Evolutionary conservation across 2,113 vertebrate species (phyloP).

Genomic region (Rhinogobius similis): DNA sequence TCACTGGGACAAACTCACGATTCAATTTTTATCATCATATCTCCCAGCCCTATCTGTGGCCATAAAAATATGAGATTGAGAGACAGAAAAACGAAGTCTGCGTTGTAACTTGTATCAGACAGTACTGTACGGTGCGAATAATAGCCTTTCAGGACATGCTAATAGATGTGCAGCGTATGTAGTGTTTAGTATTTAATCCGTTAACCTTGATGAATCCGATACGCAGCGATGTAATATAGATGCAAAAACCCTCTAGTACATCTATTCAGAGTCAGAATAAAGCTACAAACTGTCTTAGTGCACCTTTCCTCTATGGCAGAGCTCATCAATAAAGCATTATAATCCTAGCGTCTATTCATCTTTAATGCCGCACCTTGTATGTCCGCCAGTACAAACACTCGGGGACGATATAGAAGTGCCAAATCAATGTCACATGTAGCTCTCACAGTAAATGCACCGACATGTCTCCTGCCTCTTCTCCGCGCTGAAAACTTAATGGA

Average conservation of each 20-base stretch:
- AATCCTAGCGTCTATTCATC: slow-evolving; percentile 41
- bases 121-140: neutral
- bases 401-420: slow-evolving; percentile 14
- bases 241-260: neutral
- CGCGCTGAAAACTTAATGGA: slow-evolving; percentile 2
- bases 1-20: too few relatives aligned
- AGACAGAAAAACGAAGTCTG: neutral
- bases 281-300: slow-evolving; percentile 8
- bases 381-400: slow-evolving; percentile 14
- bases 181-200: neutral
- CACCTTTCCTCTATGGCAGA: slow-evolving; percentile 15
- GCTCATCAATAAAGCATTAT: slow-evolving; percentile 54
- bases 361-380: slow-evolving; percentile 32
- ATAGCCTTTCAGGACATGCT: neutral
- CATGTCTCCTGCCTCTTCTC: slow-evolving; percentile 15
- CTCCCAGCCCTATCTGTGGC: too few relatives aligned
- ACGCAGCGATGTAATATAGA: too few relatives aligned
- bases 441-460: slow-evolving; percentile 13
- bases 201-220: neutral
- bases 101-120: neutral
- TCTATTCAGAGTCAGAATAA: neutral
- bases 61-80: neutral
- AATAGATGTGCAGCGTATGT: neutral
- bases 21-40: too few relatives aligned
- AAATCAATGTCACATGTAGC: slow-evolving; percentile 25